phyloP scores from a whole-genome alignment of 2,888 invertebrate genomes.

The Lysandra bellargus region DNA sequence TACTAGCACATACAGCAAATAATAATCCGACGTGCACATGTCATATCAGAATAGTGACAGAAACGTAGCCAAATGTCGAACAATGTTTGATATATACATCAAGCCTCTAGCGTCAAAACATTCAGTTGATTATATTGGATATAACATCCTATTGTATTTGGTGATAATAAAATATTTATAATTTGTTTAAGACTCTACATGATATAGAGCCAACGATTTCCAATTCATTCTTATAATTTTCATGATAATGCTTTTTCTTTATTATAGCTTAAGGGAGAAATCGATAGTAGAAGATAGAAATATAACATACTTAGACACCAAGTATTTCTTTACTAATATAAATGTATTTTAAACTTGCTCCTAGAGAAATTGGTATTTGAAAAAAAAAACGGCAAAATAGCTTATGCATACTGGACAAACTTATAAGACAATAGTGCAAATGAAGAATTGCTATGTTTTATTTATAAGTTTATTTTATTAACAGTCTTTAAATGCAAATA shows the following conservation, averaged over 20 bases:
- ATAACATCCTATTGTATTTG: not conserved
- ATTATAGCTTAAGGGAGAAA: not conserved
- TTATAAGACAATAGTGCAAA: conserved; percentile 30
- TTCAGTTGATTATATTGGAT: too few species aligned
- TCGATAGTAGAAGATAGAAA: not conserved
- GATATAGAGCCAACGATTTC: not conserved
- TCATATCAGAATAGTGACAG: too few species aligned
- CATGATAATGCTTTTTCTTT: too few species aligned
- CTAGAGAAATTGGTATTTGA: not conserved
- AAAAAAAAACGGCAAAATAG: not conserved
- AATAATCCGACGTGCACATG: too few species aligned
- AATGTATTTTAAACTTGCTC: not conserved
- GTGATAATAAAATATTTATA: not conserved
- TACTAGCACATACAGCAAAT: too few species aligned
- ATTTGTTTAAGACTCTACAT: not conserved
- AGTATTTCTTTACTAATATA: not conserved
- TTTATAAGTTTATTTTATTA: not conserved
- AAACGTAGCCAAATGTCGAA: too few species aligned
- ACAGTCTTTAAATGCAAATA: not conserved
- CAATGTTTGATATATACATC: too few species aligned
- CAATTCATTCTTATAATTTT: not conserved
- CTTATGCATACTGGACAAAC: conserved; percentile 7
- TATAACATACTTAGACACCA: not conserved
- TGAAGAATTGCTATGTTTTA: not conserved
- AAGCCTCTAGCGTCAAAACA: too few species aligned